Evolutionary conservation across 1,140 invertebrate genomes (phyloP), one percentile per base, ranked within the genome.

Genomic region (Papilio xuthus): DNA sequence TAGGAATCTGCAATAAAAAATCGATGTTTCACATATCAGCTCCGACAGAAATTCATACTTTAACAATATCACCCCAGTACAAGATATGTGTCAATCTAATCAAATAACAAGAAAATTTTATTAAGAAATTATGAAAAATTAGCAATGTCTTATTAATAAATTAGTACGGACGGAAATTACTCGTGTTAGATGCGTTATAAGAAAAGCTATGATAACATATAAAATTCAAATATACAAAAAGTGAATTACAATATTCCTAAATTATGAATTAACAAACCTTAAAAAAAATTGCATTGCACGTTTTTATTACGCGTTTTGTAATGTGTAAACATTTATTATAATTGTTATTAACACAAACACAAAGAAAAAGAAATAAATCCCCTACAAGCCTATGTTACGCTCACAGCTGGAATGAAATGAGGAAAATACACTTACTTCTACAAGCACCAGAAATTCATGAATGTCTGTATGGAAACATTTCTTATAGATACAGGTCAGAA

Each of bases 1-100:
- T 88, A 92, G 92, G 92, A 93, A 93, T 93, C 92, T 92, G 92
- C 92, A 93, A 93, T 93, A 90, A 91, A 89, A 89, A 76, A 84
- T 79, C 72, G 60, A 75, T 82, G 73, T 74, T 77, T 76, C 79
- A 77, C 56, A 60, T 41, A n/a, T 15, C 74, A 76, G n/a, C 26
- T 60, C 18, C 41, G 26, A 76, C 42, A 42, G 53, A 53, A 28
- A 28, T 23, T 53, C 44, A 32, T 53, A 74, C 80, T 71, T 80
- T 76, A 71, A 82, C 78, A 72, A 63, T 83, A 85, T 84, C 80
- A 85, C 77, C 73, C 80, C 70, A 77, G 78, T 76, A 84, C 80
- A 73, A 79, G 85, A 87, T 87, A 85, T 87, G 81, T 83, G 70
- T 78, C 71, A 82, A 77, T 73, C 20, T 50, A 73, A 72, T 41